These are phyloP conservation scores for Caenorhabditis sp. DNA, from an alignment of 2,888 invertebrate species.

Conservation along the genomic window DNA sequence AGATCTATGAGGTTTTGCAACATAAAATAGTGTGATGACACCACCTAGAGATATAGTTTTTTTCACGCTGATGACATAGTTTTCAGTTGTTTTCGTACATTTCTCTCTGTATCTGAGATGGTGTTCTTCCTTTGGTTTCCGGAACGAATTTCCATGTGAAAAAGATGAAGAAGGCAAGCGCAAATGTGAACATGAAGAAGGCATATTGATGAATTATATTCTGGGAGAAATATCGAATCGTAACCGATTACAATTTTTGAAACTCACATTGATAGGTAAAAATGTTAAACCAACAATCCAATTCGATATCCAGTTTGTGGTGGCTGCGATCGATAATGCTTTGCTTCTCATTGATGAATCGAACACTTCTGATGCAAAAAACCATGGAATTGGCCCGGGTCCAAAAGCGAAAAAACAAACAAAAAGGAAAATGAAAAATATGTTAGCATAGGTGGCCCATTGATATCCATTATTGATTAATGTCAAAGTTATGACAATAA, in stretches of 20 bases:
- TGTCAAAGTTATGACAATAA: slow-evolving; percentile 76
- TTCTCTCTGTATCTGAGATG: slow-evolving; percentile 22
- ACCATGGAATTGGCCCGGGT: slow-evolving; percentile 90
- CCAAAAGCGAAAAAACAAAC: slow-evolving; percentile 88
- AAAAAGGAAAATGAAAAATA: slow-evolving; percentile 81
- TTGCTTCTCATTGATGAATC: slow-evolving; percentile 83
- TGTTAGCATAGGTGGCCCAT: slow-evolving; percentile 76
- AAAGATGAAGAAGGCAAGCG: slow-evolving; percentile 95
- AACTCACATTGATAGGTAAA: slow-evolving; percentile 73
- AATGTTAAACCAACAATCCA: slow-evolving; percentile 83
- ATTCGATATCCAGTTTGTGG: slow-evolving; percentile 86
- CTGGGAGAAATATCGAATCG: slow-evolving; percentile 40
- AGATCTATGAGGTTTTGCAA: too few species aligned
- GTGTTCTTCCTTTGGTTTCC: slow-evolving; percentile 80
- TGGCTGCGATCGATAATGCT: slow-evolving; percentile 85
- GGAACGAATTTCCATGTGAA: slow-evolving; percentile 98
- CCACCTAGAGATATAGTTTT: too few species aligned
- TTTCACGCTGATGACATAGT: too few species aligned
- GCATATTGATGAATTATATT: slow-evolving; percentile 84
- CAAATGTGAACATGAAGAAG: slow-evolving; percentile 96
- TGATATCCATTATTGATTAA: slow-evolving; percentile 29
- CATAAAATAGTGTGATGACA: too few species aligned
- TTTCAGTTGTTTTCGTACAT: slow-evolving; percentile 3
- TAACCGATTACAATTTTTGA: too few species aligned
- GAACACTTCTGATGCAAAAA: slow-evolving; percentile 87